Base-by-base conservation (phyloP, 2,113 vertebrate genomes). In the Eurystomus gularis region DNA sequence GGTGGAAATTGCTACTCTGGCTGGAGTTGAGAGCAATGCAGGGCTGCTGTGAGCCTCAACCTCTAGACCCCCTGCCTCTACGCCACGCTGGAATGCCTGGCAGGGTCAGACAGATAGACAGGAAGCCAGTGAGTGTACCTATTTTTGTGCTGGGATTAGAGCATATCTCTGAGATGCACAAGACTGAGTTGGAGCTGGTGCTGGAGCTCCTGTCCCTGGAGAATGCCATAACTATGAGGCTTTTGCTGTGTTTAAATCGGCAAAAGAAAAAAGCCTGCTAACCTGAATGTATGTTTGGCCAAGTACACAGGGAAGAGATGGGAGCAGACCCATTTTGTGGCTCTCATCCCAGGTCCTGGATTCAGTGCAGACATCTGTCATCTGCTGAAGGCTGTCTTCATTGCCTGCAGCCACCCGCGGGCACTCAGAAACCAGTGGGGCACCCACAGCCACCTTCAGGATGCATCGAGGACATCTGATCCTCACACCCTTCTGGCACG, bases 81-180 rank as follows among this genome's bases (percentile, higher is more conserved):
- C 24, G 25, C n/a, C 1, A 6, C 81, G 55, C 55, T 87, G 42
- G 0, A 1, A 13, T 68, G 29, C 28, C 25, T 2, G 7, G 49
- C 54, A 66, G 72, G 24, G 14, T 81, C 21, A 16, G 62, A 35
- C 79, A 65, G 70, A 48, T 39, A 25, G 61, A 21, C n/a, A 55
- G 15, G 1, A 9, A 69, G 37, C 2, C 11, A 54, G 58, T 10
- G 28, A 37, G n/a, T 0, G 0, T 62, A 8, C 60, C n/a, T 54
- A 0, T 78, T 54, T 46, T 55, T 0, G 1, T 64, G 39, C 37
- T 9, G 17, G 31, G 23, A 31, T 72, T 65, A 46, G 37, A 57
- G 39, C 2, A 0, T n/a, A 2, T 35, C 40, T 87, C 44, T 1
- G 12, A 58, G 72, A 42, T 73, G 54, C 31, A 11, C 26, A 25